Evolutionary conservation across 2,113 vertebrate genomes (phyloP).

Genomic region (Strix aluco): DNA sequence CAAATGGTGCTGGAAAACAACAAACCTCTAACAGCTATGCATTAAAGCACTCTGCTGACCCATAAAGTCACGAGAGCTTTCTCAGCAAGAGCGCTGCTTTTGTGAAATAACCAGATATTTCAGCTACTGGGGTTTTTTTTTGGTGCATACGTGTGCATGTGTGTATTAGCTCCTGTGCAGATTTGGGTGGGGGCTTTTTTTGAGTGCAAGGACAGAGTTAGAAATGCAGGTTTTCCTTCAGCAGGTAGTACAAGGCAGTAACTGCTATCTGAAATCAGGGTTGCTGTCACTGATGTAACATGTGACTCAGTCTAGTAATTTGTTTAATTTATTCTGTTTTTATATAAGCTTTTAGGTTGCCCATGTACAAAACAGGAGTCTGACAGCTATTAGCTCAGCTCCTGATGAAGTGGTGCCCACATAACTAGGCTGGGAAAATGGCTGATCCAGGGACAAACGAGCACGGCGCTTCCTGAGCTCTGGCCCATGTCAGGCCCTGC

Average conservation of each 20-base stretch:
- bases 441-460: neutral
- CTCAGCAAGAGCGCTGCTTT: neutral
- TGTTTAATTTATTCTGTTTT: conserved; percentile 27
- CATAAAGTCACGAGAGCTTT: neutral
- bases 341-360: conserved; percentile 11
- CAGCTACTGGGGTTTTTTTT: neutral
- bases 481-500: neutral
- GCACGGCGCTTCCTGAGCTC: fast-evolving
- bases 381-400: neutral
- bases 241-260: neutral
- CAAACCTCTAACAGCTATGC: neutral
- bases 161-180: neutral
- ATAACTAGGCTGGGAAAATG: neutral
- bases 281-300: neutral
- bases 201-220: neutral
- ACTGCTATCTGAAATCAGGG: neutral
- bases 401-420: neutral
- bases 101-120: neutral
- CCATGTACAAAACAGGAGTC: neutral
- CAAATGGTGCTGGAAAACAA: conserved; percentile 10
- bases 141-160: fast-evolving
- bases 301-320: neutral
- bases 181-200: neutral
- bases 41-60: neutral
- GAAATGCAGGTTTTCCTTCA: neutral